Percentiles rank a stretch among this genome's conserved stretches.
phyloP scores from a whole-genome alignment of 2,888 invertebrate genomes.

The Eilema caniola region DNA sequence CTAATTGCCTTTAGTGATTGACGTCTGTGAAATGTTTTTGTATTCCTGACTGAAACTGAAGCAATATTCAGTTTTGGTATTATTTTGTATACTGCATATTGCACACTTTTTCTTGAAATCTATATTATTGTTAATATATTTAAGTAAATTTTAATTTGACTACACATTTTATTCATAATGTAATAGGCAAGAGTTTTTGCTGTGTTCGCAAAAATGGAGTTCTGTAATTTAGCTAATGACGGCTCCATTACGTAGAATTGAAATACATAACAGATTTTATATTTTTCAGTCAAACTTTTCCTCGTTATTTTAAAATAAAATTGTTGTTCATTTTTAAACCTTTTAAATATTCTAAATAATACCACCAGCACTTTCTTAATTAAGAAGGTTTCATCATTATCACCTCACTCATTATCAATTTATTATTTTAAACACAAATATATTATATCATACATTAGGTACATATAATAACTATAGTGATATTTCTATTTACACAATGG shows the following conservation, averaged over 20 bases:
- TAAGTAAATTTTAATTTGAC: no score
- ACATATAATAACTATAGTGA: no score
- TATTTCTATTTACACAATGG: no score
- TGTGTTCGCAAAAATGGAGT: background rate
- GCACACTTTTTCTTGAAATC: slow-evolving; percentile 27
- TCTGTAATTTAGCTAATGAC: slow-evolving; percentile 27
- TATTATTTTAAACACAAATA: no score
- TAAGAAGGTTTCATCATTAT: background rate
- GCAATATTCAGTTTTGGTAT: slow-evolving; percentile 7
- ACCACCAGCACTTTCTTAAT: background rate
- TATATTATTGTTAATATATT: no score
- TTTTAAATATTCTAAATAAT: background rate
- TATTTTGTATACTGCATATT: background rate
- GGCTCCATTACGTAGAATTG: slow-evolving; percentile 25
- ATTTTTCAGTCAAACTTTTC: slow-evolving; percentile 1
- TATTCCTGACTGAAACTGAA: no score
- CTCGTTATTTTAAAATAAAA: slow-evolving; percentile 11
- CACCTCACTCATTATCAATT: background rate
- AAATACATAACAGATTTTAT: slow-evolving; percentile 11
- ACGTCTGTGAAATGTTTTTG: slow-evolving; percentile 47
- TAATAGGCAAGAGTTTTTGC: background rate
- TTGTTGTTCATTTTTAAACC: background rate
- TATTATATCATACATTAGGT: no score
- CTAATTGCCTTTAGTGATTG: slow-evolving; percentile 32
- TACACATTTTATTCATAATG: slow-evolving; percentile 11